Conservation (phyloP, 2,888 invertebrate species). For the Cheilosia variabilis region DNA sequence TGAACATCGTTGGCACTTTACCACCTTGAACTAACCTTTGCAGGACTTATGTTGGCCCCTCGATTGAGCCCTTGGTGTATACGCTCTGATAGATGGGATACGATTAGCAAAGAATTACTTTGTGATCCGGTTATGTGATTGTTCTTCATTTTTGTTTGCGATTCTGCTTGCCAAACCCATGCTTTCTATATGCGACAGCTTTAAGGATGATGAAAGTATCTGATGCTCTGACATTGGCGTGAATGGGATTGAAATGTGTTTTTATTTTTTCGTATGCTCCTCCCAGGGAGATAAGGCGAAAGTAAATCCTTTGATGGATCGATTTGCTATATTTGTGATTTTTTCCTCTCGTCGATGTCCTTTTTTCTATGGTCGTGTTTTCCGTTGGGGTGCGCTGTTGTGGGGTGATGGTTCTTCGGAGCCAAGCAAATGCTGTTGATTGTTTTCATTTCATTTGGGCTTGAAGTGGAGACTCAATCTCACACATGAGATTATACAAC, state of each 20-base stretch:
- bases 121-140: slow-evolving; percentile 62
- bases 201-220: slow-evolving; percentile 34
- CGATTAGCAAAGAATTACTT: slow-evolving; percentile 66
- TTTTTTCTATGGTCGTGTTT: background rate
- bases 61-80: slow-evolving; percentile 45
- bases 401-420: slow-evolving; percentile 33
- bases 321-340: slow-evolving; percentile 60
- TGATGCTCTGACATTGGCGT: background rate
- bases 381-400: background rate
- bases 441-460: slow-evolving; percentile 60
- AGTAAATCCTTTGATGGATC: slow-evolving; percentile 60
- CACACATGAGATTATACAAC: slow-evolving; percentile 5
- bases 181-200: background rate
- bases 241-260: slow-evolving; percentile 7
- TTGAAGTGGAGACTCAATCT: slow-evolving; percentile 33
- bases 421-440: slow-evolving; percentile 57
- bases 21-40: slow-evolving; percentile 45
- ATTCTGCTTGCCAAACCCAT: slow-evolving; percentile 17
- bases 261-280: background rate
- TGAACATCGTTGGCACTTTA: slow-evolving; percentile 54
- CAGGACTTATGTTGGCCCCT: slow-evolving; percentile 21
- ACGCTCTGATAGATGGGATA: slow-evolving; percentile 54
- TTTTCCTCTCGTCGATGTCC: slow-evolving; percentile 20
- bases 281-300: slow-evolving; percentile 3
- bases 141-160: slow-evolving; percentile 53